Percentiles rank a stretch among this genome's conserved stretches.
These are phyloP conservation scores for Dendrophyllia cribrosa DNA, from an alignment of 64 coral and sea anemone species.

Conservation along the genomic window DNA sequence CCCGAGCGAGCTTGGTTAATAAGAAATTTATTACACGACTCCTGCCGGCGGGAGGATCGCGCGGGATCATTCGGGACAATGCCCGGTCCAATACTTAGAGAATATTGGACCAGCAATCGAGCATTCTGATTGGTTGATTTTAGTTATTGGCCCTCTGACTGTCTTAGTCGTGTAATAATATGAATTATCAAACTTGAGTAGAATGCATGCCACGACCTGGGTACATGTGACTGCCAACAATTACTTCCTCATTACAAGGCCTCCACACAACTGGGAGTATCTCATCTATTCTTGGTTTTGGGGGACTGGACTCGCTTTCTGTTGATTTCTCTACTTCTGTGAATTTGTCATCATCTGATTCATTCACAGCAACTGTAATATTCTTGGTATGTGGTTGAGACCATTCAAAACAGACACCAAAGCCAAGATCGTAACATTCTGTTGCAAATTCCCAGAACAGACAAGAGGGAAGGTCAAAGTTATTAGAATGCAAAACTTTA, in stretches of 20 bases:
- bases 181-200: slow-evolving; percentile 99
- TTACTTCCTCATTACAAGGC: slow-evolving; percentile 98
- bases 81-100: no score
- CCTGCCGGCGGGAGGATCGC: no score
- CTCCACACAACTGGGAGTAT: slow-evolving; percentile 93
- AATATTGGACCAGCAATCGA: no score
- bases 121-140: no score
- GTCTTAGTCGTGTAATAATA: no score
- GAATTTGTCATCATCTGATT: slow-evolving; percentile 94
- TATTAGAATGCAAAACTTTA: no score
- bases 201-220: slow-evolving; percentile 90
- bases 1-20: no score
- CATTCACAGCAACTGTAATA: slow-evolving; percentile 91
- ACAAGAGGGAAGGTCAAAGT: slow-evolving; percentile 15
- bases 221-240: slow-evolving; percentile 98
- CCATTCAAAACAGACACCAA: slow-evolving; percentile 98
- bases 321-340: slow-evolving; percentile 77
- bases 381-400: slow-evolving; percentile 82
- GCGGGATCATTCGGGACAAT: no score
- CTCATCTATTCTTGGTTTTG: slow-evolving; percentile 81
- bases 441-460: slow-evolving; percentile 99
- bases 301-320: slow-evolving; percentile 52
- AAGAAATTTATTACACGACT: no score
- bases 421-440: slow-evolving; percentile 94
- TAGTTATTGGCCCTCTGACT: no score